Conservation (phyloP, 2,113 vertebrate genomes). For the Poicephalus meyeri region DNA sequence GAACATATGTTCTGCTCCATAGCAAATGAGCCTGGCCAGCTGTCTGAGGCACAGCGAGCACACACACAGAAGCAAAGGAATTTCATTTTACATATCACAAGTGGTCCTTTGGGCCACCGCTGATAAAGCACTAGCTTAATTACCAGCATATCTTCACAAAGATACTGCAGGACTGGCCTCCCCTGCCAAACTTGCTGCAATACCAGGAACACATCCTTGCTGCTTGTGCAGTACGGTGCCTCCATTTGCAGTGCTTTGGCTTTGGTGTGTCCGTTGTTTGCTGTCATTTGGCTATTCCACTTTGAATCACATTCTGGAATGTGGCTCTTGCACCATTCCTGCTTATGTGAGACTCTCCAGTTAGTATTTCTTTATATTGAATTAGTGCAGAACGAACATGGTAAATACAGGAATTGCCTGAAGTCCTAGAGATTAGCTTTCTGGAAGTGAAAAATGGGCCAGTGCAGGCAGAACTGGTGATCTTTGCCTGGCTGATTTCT, state of each 20-base stretch:
- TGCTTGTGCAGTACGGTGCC: background rate
- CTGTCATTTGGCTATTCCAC: background rate
- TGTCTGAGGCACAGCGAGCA: background rate
- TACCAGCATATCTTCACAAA: background rate
- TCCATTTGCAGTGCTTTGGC: background rate
- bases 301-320: conserved; percentile 37
- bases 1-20: background rate
- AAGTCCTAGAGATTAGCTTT: conserved; percentile 5
- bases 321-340: conserved; percentile 1
- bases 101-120: background rate
- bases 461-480: background rate
- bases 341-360: background rate
- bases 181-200: background rate
- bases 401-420: conserved; percentile 30
- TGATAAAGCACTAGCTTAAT: conserved; percentile 25
- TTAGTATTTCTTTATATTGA: background rate
- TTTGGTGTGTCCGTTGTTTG: fast-evolving
- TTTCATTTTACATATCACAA: background rate
- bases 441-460: background rate
- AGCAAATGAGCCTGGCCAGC: background rate
- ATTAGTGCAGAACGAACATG: background rate
- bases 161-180: background rate
- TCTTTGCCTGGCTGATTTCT: background rate
- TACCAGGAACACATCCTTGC: background rate
- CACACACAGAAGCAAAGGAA: background rate